phyloP scores from a whole-genome alignment of 1,140 invertebrate species.

The Lepidurus arcticus region DNA sequence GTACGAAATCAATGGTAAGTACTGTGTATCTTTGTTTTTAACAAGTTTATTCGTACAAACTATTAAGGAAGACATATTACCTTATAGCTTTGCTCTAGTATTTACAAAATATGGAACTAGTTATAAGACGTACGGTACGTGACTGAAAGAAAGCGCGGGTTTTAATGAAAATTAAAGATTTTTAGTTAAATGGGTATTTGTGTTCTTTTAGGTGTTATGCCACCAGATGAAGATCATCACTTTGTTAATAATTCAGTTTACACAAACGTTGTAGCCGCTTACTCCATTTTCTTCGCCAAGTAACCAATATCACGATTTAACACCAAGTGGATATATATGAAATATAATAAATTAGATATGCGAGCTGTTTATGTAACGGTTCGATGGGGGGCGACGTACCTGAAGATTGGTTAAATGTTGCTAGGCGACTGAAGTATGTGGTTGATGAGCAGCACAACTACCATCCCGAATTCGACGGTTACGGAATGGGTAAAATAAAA shows the following conservation, averaged over 20 bases:
- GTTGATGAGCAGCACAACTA: slow-evolving; percentile 38
- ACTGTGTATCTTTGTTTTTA: not conserved
- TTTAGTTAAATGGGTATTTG: not conserved
- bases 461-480: slow-evolving; percentile 41
- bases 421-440: slow-evolving; percentile 35
- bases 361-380: slow-evolving; percentile 36
- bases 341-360: slow-evolving; percentile 32
- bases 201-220: slow-evolving; percentile 46
- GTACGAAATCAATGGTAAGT: slow-evolving; percentile 40
- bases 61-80: too few species aligned
- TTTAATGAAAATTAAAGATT: too few species aligned
- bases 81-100: too few species aligned
- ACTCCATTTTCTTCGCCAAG: slow-evolving; percentile 42
- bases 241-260: slow-evolving; percentile 46
- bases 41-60: not conserved
- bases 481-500: slow-evolving; percentile 28
- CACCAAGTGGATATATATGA: too few species aligned
- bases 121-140: too few species aligned
- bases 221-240: slow-evolving; percentile 48
- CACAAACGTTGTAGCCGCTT: slow-evolving; percentile 46
- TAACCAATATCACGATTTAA: slow-evolving; percentile 25
- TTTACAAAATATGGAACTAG: not conserved
- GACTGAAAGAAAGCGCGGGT: too few species aligned
- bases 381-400: slow-evolving; percentile 36
- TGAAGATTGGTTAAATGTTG: slow-evolving; percentile 38